These are phyloP conservation scores for Trididemnum nubilum DNA, from an alignment of 23 tunicate species.

Conservation along the genomic window DNA sequence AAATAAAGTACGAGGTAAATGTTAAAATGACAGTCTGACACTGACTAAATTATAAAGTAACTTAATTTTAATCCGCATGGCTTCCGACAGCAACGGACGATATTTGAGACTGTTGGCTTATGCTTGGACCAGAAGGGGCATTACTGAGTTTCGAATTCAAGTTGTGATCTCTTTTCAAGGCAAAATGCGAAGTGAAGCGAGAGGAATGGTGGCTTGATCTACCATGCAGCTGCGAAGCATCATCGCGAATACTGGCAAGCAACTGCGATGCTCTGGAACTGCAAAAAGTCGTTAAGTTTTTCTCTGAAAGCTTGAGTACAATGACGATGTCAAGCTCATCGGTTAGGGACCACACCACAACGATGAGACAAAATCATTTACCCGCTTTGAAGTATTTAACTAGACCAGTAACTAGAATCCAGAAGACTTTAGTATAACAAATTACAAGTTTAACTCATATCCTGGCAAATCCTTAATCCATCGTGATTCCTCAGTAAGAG, in stretches of 20 bases:
- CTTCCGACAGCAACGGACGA: conserved; percentile 17
- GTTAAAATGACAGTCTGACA: too few relatives aligned
- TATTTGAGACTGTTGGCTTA: conserved; percentile 52
- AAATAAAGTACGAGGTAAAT: too few relatives aligned
- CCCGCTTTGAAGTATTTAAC: not conserved
- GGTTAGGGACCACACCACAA: not conserved
- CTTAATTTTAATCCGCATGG: not conserved
- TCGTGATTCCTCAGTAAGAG: too few relatives aligned
- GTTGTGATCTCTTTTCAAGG: conserved; percentile 1
- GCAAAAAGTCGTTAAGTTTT: conserved; percentile 5
- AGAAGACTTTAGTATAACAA: too few relatives aligned
- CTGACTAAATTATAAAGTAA: too few relatives aligned
- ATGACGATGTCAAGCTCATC: not conserved
- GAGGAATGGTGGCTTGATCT: conserved; percentile 69
- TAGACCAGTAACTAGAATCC: too few relatives aligned
- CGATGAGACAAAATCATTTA: not conserved
- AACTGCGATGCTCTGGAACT: conserved; percentile 81
- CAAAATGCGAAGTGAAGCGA: conserved; percentile 38
- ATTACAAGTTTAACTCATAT: too few relatives aligned
- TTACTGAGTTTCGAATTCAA: conserved; percentile 20
- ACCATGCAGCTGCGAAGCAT: conserved; percentile 68
- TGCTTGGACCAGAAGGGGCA: conserved; percentile 58
- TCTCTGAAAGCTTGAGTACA: not conserved
- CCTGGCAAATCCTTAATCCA: too few relatives aligned
- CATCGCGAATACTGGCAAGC: conserved; percentile 71